Conservation (phyloP, 2,888 invertebrate genomes). For the Agrotis ipsilon region DNA sequence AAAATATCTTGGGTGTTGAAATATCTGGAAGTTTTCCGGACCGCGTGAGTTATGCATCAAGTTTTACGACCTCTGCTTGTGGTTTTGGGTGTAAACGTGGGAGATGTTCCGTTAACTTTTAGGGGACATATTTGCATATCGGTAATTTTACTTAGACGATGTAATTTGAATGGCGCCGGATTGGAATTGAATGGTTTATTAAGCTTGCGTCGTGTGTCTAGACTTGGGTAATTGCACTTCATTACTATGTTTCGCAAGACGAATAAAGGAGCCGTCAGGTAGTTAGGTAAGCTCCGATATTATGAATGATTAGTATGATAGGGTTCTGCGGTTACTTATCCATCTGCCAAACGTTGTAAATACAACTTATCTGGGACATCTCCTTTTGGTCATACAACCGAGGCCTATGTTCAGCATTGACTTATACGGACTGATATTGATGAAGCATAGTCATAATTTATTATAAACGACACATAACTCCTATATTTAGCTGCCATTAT, state of each 20-base stretch:
- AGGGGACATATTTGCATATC: slow-evolving; percentile 46
- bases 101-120: slow-evolving; percentile 58
- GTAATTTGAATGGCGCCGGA: slow-evolving; percentile 14
- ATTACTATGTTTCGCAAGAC: slow-evolving; percentile 19
- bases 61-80: slow-evolving; percentile 41
- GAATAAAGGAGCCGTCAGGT: slow-evolving; percentile 7
- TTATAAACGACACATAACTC: slow-evolving; percentile 49
- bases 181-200: slow-evolving; percentile 19
- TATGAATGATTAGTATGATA: slow-evolving; percentile 12
- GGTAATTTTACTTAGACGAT: slow-evolving; percentile 28
- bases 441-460: slow-evolving; percentile 48
- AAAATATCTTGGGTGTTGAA: slow-evolving; percentile 42
- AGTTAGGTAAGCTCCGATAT: slow-evolving; percentile 10
- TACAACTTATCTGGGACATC: slow-evolving; percentile 37
- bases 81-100: slow-evolving; percentile 45
- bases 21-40: slow-evolving; percentile 44
- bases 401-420: slow-evolving; percentile 29
- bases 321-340: slow-evolving; percentile 6
- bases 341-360: slow-evolving; percentile 37
- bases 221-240: slow-evolving; percentile 16
- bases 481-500: slow-evolving; percentile 50
- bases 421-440: slow-evolving; percentile 30
- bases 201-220: slow-evolving; percentile 8
- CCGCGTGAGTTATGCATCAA: slow-evolving; percentile 56
- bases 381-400: slow-evolving; percentile 29